These are phyloP conservation scores for Aythya baeri DNA, from an alignment of 2,113 vertebrate genomes.

Conservation along the genomic window DNA sequence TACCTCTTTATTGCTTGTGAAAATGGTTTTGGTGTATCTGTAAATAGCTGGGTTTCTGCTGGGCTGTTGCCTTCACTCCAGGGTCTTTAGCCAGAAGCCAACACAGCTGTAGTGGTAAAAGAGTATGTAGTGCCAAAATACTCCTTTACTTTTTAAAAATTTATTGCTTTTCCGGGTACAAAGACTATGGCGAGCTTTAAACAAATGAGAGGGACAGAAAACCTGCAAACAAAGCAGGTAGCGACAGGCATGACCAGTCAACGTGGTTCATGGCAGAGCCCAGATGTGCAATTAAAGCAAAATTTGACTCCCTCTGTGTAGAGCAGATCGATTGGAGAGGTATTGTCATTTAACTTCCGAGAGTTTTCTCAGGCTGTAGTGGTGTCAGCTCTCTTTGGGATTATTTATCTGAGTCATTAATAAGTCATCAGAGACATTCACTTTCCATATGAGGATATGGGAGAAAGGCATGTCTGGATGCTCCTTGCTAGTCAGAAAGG, in stretches of 20 bases:
- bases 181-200: not conserved
- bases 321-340: not conserved
- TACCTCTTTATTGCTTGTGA: not conserved
- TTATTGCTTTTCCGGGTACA: not conserved
- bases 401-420: constrained; percentile 22
- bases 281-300: not conserved
- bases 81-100: not conserved
- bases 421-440: constrained; percentile 26
- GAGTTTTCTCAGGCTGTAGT: not conserved
- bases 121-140: not conserved
- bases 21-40: not conserved
- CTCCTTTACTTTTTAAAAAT: fast-evolving
- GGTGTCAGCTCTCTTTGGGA: not conserved
- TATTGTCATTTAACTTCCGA: not conserved
- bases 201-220: not conserved
- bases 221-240: not conserved
- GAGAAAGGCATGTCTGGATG: constrained; percentile 27
- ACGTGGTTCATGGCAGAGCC: not conserved
- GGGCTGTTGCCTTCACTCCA: not conserved
- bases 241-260: not conserved
- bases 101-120: not conserved
- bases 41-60: not conserved
- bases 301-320: not conserved
- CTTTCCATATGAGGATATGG: constrained; percentile 27
- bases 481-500: not conserved